Percentiles rank a stretch among this genome's conserved stretches.
These are phyloP conservation scores for Cepphus grylle DNA, from an alignment of 2,113 vertebrate genomes.

Conservation along the genomic window DNA sequence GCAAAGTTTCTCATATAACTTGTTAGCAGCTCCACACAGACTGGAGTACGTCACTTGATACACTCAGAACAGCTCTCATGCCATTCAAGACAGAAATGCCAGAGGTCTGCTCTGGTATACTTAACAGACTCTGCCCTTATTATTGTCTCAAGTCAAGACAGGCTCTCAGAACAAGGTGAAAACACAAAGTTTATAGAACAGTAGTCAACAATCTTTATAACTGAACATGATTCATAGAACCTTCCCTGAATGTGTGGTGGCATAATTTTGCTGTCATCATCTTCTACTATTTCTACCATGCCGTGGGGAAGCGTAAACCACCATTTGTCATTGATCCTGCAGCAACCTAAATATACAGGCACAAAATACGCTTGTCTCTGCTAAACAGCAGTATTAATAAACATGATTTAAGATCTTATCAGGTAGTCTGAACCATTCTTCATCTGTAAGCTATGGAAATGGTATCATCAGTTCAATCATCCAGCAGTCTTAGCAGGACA, in stretches of 20 bases:
- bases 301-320: not conserved
- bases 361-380: not conserved
- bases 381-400: not conserved
- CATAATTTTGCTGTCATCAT: not conserved
- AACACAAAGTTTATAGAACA: not conserved
- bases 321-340: not conserved
- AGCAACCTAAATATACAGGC: not conserved
- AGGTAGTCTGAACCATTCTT: not conserved
- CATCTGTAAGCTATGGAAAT: not conserved
- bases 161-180: not conserved
- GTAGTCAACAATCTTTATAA: not conserved
- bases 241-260: not conserved
- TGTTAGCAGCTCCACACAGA: not conserved
- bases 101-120: not conserved
- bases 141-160: not conserved
- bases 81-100: not conserved
- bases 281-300: not conserved
- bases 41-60: accelerated
- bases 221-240: not conserved
- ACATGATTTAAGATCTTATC: not conserved
- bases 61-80: not conserved
- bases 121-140: not conserved
- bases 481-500: not conserved
- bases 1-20: not conserved
- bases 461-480: not conserved